Evolutionary conservation across 2,888 invertebrate genomes (phyloP).

Genomic region (Drosophila gaucha): DNA sequence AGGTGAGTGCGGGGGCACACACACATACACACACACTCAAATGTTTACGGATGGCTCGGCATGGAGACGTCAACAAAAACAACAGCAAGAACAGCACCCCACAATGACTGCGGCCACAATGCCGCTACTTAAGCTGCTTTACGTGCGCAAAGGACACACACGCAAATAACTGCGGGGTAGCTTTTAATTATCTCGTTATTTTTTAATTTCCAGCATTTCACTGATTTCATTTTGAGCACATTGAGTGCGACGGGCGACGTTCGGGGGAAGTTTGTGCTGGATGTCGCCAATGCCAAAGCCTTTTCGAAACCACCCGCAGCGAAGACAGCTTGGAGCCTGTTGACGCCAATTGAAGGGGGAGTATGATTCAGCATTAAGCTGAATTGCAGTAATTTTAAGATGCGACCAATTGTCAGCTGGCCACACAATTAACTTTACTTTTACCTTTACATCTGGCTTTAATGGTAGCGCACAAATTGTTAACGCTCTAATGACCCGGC

Average conservation of each 20-base stretch:
- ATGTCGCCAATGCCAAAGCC: slow-evolving; percentile 11
- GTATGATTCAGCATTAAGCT: slow-evolving; percentile 27
- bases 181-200: slow-evolving; percentile 83
- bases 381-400: slow-evolving; percentile 28
- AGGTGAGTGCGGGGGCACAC: slow-evolving; percentile 6
- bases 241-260: slow-evolving; percentile 37
- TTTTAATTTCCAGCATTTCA: slow-evolving; percentile 75
- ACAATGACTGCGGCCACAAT: slow-evolving; percentile 38
- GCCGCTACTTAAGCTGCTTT: slow-evolving; percentile 70
- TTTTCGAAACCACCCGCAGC: slow-evolving; percentile 2
- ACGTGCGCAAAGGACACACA: slow-evolving; percentile 64
- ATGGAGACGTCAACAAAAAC: slow-evolving; percentile 5
- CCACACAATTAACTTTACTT: slow-evolving; percentile 18
- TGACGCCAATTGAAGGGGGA: slow-evolving; percentile 23
- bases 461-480: slow-evolving; percentile 41
- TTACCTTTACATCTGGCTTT: slow-evolving; percentile 35
- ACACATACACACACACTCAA: slow-evolving; percentile 11
- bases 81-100: slow-evolving; percentile 1
- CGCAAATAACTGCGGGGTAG: slow-evolving; percentile 77
- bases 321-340: slow-evolving; percentile 9
- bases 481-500: slow-evolving; percentile 49
- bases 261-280: slow-evolving; percentile 4
- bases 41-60: slow-evolving; percentile 3
- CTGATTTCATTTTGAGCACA: slow-evolving; percentile 72
- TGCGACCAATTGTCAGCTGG: slow-evolving; percentile 51